Conservation (phyloP, 2,797 vertebrate species). For the Perodicticus potto region DNA sequence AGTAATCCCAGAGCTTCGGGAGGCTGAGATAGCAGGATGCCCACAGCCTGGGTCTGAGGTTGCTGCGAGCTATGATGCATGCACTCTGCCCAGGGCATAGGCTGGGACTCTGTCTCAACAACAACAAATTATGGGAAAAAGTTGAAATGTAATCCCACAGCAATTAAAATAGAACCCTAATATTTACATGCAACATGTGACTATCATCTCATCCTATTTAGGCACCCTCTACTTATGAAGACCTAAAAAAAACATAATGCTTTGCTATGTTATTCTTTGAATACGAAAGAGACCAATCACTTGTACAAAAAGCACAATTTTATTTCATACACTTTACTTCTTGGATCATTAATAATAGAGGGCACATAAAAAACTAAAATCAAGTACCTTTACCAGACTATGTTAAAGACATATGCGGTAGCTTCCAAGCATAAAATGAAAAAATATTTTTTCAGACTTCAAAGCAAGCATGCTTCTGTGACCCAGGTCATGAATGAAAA, state of each 20-base stretch:
- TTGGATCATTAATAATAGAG: constrained; percentile 47
- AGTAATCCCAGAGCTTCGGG: no score
- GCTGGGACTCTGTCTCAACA: no score
- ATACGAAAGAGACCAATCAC: constrained; percentile 15
- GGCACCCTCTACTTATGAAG: background rate
- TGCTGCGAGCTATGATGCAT: no score
- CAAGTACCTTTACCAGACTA: constrained; percentile 48
- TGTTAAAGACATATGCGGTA: constrained; percentile 32
- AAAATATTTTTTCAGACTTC: background rate
- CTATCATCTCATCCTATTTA: constrained; percentile 10
- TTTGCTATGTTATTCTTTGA: constrained; percentile 54
- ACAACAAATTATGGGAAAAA: background rate
- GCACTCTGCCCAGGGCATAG: no score
- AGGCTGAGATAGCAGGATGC: no score
- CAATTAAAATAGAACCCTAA: constrained; percentile 46
- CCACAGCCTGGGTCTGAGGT: no score
- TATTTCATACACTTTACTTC: constrained; percentile 40
- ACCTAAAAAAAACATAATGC: constrained; percentile 40
- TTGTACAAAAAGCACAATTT: constrained; percentile 25
- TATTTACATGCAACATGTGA: background rate
- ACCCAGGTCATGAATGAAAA: constrained; percentile 61
- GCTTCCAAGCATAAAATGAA: constrained; percentile 41
- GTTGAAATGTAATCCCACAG: background rate
- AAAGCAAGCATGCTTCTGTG: constrained; percentile 56
- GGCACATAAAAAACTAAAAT: constrained; percentile 46